Base-by-base conservation (phyloP, 2,888 invertebrate species). In the Toxonevra muliebris region DNA sequence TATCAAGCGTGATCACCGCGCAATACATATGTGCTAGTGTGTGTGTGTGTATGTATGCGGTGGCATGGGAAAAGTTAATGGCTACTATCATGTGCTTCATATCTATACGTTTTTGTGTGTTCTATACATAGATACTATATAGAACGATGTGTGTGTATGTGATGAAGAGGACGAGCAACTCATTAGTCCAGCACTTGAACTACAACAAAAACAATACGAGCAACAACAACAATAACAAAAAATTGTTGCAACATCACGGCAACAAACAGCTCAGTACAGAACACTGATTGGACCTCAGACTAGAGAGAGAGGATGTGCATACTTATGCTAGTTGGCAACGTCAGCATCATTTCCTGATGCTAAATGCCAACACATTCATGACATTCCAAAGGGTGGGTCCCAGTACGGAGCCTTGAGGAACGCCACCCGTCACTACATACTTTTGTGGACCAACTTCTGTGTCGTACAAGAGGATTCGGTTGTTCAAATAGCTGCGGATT, bases 301-400 rank as follows among this genome's bases (percentile, higher is more conserved):
- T 64, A 61, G 73, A 69, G 60, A n/a, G n/a, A 19, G 43, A 59
- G 65, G 52, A 59, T 61, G 73, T 65, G 66, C 58, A 66, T 68
- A 70, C 69, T 70, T 60, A 61, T 75, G 70, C 59, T 73, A 75
- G 78, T 78, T 82, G 79, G 80, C 82, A 79, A 72, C 80, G 81
- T 82, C 82, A 82, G 80, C 81, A 82, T 81, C 77, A 82, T 82
- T 81, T 82, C 81, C 82, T 80, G 81, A 81, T 79, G 80, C 77
- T 79, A 78, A 81, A 81, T 81, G 80, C 81, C 81, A 82, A 78
- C 69, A 76, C 57, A 59, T 17, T 57, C 19, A 69, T 73, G 71
- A 73, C 72, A 78, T 74, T 76, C 77, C 75, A n/a, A n/a, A n/a
- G n/a, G n/a, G n/a, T n/a, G n/a, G n/a, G n/a, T n/a, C n/a, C n/a